Evolutionary conservation across 2,797 vertebrate species (phyloP).

Genomic region (Dicrostonyx torquatus): DNA sequence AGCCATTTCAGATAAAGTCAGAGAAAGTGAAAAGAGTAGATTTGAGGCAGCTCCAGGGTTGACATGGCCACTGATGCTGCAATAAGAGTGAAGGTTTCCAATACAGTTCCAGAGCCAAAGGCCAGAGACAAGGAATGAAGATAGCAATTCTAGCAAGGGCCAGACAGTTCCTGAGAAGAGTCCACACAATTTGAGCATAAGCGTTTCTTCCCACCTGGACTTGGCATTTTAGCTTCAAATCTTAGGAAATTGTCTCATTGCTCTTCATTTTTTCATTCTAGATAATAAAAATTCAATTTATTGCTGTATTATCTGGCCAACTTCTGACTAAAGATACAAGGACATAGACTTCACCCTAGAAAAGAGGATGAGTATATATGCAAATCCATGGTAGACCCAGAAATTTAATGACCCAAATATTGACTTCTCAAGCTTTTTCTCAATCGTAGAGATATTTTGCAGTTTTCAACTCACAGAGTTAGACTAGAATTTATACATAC

Average conservation of each 20-base stretch:
- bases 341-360: background rate
- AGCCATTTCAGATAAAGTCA: constrained; percentile 2
- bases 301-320: background rate
- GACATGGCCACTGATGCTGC: background rate
- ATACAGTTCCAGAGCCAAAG: constrained; percentile 32
- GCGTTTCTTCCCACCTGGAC: background rate
- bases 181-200: background rate
- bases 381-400: background rate
- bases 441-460: background rate
- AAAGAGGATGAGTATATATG: background rate
- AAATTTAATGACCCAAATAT: background rate
- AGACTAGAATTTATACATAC: background rate
- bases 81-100: constrained; percentile 31
- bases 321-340: background rate
- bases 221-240: constrained; percentile 41
- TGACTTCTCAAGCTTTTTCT: background rate
- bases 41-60: background rate
- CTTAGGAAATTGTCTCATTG: background rate
- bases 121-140: constrained; percentile 4
- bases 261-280: background rate
- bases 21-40: constrained; percentile 21
- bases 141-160: background rate
- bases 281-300: background rate
- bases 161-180: background rate
- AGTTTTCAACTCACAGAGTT: background rate